A percentile compares a stretch with the other conserved stretches of the same genome.
These are phyloP conservation scores for Enteromius viviparus DNA, from an alignment of 2,797 vertebrate genomes.

Conservation along the genomic window DNA sequence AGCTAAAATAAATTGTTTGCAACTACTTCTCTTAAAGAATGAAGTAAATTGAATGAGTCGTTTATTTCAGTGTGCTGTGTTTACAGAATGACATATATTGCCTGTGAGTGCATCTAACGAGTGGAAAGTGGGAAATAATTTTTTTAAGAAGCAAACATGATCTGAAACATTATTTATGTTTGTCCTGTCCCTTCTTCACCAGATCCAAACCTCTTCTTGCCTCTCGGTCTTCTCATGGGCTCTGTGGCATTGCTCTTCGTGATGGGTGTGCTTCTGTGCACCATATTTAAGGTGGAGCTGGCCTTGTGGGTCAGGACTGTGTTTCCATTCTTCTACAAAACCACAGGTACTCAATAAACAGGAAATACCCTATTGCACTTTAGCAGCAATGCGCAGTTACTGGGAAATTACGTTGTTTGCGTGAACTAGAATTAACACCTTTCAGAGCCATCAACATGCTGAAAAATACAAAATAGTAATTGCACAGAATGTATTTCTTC, in stretches of 20 bases:
- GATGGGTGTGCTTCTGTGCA: conserved; percentile 72
- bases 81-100: neutral
- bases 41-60: too few relatives aligned
- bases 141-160: neutral
- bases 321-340: conserved; percentile 60
- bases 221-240: conserved; percentile 70
- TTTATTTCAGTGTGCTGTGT: too few relatives aligned
- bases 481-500: neutral
- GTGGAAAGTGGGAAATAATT: neutral
- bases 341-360: conserved; percentile 53
- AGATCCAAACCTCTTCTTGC: conserved; percentile 75
- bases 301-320: conserved; percentile 80
- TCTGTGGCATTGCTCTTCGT: conserved; percentile 70
- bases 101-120: neutral
- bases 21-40: too few relatives aligned
- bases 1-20: too few relatives aligned
- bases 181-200: conserved; percentile 39
- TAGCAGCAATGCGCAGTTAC: neutral
- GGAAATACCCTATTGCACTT: conserved; percentile 13
- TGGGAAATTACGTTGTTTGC: neutral
- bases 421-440: neutral
- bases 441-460: neutral
- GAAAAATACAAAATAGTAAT: neutral
- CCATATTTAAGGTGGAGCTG: conserved; percentile 86
- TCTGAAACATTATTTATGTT: neutral